phyloP scores from a whole-genome alignment of 2,113 vertebrate species.

The Danionella cerebrum region DNA sequence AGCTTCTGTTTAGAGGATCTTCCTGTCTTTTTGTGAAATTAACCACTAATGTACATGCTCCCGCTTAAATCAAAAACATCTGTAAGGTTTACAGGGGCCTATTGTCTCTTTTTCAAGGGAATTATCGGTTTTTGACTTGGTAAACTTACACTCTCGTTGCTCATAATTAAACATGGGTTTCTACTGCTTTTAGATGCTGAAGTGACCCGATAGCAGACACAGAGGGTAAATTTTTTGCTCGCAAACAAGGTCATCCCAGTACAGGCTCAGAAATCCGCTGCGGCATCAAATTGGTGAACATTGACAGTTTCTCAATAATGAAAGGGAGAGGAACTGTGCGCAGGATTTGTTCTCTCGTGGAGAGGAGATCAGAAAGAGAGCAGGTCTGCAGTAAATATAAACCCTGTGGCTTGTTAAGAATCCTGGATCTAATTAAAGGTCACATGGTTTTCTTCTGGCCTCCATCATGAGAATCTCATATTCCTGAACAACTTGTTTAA shows the following conservation, averaged over 20 bases:
- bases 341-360: constrained; percentile 6
- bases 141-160: too few relatives aligned
- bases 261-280: constrained; percentile 7
- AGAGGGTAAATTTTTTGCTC: constrained; percentile 26
- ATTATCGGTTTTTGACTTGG: too few relatives aligned
- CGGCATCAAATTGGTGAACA: constrained; percentile 26
- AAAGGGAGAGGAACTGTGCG: neutral
- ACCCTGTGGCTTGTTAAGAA: constrained; percentile 4
- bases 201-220: constrained; percentile 16
- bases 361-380: neutral
- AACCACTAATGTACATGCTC: neutral
- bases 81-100: neutral
- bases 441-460: constrained; percentile 13
- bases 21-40: neutral
- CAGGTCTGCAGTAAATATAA: neutral
- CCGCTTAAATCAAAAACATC: neutral
- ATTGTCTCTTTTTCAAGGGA: neutral
- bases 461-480: neutral
- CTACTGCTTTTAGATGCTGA: constrained; percentile 11
- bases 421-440: neutral
- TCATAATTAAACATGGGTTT: too few relatives aligned
- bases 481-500: too few relatives aligned
- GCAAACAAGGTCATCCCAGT: constrained; percentile 24
- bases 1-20: neutral
- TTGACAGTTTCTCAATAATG: constrained; percentile 18